Evolutionary conservation across 2,113 vertebrate species (phyloP).

Genomic region (Shinisaurus crocodilurus): DNA sequence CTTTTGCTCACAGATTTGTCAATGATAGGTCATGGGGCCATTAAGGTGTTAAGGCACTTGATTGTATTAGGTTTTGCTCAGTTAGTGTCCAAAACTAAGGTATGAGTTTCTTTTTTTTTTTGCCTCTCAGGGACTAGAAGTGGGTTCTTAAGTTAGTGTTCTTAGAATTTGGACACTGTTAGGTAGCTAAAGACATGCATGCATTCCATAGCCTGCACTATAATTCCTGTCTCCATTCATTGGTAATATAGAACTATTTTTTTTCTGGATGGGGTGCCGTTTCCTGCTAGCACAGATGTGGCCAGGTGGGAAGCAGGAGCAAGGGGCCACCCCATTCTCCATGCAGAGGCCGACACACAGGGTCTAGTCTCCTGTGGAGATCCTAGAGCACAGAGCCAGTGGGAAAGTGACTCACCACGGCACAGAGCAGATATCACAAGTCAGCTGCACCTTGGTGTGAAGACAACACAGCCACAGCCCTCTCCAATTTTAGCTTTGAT

Average conservation of each 20-base stretch:
- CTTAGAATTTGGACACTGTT: background rate
- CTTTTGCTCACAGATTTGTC: background rate
- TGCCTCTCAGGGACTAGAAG: background rate
- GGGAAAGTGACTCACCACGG: background rate
- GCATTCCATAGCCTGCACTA: background rate
- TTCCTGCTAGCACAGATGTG: background rate
- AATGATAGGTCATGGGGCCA: background rate
- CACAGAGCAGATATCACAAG: background rate
- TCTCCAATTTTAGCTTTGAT: background rate
- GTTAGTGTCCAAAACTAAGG: background rate
- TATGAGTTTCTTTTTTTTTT: background rate
- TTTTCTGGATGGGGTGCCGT: fast-evolving
- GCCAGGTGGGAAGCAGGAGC: background rate
- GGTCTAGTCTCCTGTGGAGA: background rate
- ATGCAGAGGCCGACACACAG: background rate
- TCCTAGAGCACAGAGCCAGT: background rate
- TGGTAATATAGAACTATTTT: no score
- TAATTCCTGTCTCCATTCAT: background rate
- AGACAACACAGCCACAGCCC: no score
- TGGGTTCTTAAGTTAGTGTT: no score
- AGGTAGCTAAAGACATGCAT: background rate
- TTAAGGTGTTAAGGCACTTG: constrained; percentile 3
- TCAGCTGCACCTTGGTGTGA: no score
- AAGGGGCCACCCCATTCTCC: background rate
- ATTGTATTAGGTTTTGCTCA: background rate